phyloP scores from a whole-genome alignment of 2,797 vertebrate genomes.

The Antrozous pallidus region DNA sequence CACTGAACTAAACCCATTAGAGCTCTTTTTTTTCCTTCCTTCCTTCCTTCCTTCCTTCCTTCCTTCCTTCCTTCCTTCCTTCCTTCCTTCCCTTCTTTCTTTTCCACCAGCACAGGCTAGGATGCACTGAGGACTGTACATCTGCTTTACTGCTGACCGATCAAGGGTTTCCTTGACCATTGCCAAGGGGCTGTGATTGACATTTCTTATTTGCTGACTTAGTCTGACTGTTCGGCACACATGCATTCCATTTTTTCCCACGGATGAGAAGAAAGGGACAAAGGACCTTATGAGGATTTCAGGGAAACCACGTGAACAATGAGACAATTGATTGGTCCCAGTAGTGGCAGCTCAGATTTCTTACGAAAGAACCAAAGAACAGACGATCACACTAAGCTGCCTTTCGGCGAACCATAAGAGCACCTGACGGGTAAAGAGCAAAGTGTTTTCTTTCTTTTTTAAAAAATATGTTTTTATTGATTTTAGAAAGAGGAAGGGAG shows the following conservation, averaged over 20 bases:
- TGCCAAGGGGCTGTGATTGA: background rate
- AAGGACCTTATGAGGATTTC: background rate
- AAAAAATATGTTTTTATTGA: too few species aligned
- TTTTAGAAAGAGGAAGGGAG: too few species aligned
- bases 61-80: too few species aligned
- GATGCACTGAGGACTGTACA: too few species aligned
- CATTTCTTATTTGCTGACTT: conserved; percentile 7
- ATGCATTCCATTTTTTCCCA: background rate
- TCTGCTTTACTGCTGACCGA: too few species aligned
- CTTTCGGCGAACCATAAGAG: background rate
- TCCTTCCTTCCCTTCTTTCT: too few species aligned
- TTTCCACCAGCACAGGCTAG: too few species aligned
- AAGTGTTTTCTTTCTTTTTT: background rate
- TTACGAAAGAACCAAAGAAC: background rate
- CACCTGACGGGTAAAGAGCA: background rate
- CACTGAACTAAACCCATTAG: too few species aligned
- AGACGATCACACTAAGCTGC: background rate
- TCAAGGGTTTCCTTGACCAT: too few species aligned
- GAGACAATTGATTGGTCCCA: background rate
- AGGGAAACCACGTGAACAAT: background rate
- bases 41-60: too few species aligned
- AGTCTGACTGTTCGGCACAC: background rate
- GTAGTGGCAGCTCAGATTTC: background rate
- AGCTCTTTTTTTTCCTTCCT: too few species aligned
- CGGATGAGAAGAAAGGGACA: background rate